Evolutionary conservation across 30 jellyfish, hydroid and myxozoan genomes (phyloP), one percentile per base, ranked within the genome.

Genomic region (Aurelia aurita complex sp. Pacific): DNA sequence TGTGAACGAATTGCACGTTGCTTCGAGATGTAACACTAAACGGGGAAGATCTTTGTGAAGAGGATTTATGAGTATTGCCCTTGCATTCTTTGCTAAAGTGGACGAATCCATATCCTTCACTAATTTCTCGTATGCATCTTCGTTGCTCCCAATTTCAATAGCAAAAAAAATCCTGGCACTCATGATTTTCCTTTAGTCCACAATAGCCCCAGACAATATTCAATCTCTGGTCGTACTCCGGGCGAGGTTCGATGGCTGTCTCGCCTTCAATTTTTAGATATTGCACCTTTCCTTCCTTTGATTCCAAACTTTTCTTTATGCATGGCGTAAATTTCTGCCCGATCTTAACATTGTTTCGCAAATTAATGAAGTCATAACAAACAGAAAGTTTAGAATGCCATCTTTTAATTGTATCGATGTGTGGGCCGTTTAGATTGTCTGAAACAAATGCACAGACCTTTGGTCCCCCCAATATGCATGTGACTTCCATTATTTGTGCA

Each of bases 231-330:
- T 82, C 91, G 53, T 69, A 82, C 38, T 68, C 91, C 5, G 77
- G 77, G 55, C 86, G 84, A 33, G 78, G 84, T n/a, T 68, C 85
- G 4, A 82, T 82, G 51, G 86, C 91, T 12, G 91, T 69, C 43
- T 82, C 85, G 53, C 69, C 91, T 38, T 82, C 91, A 65, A 68
- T 68, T 66, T 65, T 66, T 33, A 50, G 29, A 50, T 65, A 80
- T 2, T 83, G 89, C 33, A 80, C 62, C 35, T 33, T 51, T 50
- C 57, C n/a, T n/a, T n/a, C n/a, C 81, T 43, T 66, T 80, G 34
- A 65, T 34, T 23, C 61, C 73, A 1, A 43, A 15, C 38, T 50
- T 80, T 66, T 80, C 89, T 51, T 80, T 80, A 18, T 13, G 36
- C 57, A 33, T 66, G 12, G 42, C 60, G 65, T 80, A 80, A 1